Evolutionary conservation across 2,888 invertebrate species (phyloP).

Genomic region (Sminthurinus aureus): DNA sequence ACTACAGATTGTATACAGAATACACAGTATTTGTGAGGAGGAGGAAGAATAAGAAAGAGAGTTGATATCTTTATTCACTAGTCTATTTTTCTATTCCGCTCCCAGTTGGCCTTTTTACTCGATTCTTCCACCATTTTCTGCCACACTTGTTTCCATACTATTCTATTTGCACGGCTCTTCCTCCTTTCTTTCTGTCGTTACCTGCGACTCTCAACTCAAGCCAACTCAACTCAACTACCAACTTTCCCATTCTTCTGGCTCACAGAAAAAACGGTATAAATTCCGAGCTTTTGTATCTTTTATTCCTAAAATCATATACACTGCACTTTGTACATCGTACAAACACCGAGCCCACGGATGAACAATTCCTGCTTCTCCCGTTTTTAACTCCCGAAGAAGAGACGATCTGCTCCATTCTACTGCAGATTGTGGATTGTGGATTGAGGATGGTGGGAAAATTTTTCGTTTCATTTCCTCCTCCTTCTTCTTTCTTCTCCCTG

Average conservation of each 20-base stretch:
- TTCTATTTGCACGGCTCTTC: neutral
- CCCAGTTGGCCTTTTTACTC: slow-evolving; percentile 38
- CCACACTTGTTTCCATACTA: slow-evolving; percentile 27
- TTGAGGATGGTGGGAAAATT: neutral
- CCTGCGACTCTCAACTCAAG: too few relatives aligned
- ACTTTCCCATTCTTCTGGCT: neutral
- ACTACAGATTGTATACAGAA: neutral
- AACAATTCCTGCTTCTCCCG: neutral
- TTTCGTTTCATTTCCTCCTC: neutral
- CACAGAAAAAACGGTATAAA: neutral
- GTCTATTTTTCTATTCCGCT: slow-evolving; percentile 24
- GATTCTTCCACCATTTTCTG: slow-evolving; percentile 26
- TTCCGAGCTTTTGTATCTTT: neutral
- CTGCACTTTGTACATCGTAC: neutral
- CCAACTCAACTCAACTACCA: neutral
- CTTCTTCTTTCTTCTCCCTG: neutral
- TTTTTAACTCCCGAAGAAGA: too few relatives aligned
- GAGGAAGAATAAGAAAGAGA: neutral
- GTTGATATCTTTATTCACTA: neutral
- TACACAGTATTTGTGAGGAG: neutral
- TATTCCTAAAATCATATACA: neutral
- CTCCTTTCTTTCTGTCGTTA: too few relatives aligned
- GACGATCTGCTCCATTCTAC: too few relatives aligned
- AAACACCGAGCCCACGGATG: neutral
- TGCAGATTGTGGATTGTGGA: neutral